Conservation (phyloP, 1,140 invertebrate genomes). For the Heliconius hermathena region DNA sequence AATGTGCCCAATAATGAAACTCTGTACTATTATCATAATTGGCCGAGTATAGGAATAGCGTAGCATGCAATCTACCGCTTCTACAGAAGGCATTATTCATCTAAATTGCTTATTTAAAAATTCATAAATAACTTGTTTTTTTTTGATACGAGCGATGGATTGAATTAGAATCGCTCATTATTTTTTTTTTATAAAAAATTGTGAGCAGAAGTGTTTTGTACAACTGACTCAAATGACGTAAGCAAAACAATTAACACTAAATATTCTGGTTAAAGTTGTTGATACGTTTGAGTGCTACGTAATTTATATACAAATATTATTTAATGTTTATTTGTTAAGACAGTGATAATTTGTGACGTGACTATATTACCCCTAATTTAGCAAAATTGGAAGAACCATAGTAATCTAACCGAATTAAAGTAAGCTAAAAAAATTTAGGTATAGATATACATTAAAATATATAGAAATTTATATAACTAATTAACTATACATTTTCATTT, state of each 20-base stretch:
- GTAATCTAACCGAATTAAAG: too few relatives aligned
- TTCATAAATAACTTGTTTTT: neutral
- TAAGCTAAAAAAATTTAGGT: too few relatives aligned
- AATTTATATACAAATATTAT: neutral
- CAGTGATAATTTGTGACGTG: neutral
- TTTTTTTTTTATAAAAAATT: neutral
- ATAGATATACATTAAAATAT: neutral
- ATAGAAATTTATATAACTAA: neutral
- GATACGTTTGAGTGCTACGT: neutral
- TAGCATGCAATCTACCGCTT: conserved; percentile 7
- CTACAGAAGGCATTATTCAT: conserved; percentile 2
- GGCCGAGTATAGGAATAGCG: conserved; percentile 33
- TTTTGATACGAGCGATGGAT: neutral
- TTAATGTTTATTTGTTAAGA: neutral
- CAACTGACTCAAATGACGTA: neutral
- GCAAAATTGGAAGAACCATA: neutral
- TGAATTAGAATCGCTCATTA: neutral
- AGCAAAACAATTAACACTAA: neutral
- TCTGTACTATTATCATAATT: conserved; percentile 62
- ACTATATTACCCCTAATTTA: neutral
- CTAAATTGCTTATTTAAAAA: conserved; percentile 3
- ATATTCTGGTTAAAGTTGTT: neutral
- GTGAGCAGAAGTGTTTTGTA: neutral
- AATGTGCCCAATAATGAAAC: conserved; percentile 62
- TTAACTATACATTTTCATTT: neutral